Evolutionary conservation across 2,888 invertebrate species (phyloP).

Genomic region (Acronicta aceris): DNA sequence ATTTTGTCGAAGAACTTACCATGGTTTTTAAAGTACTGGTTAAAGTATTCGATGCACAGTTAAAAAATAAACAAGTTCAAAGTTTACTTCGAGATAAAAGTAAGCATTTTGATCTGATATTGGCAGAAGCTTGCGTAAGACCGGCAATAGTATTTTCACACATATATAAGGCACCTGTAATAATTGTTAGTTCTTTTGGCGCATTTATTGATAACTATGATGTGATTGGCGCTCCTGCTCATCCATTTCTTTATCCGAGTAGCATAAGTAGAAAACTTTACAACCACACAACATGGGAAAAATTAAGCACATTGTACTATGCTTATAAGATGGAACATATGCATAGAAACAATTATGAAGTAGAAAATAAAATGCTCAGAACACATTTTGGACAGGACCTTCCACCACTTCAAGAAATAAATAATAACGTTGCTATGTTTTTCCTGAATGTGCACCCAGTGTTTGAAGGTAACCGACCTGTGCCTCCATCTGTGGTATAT

Average conservation of each 20-base stretch:
- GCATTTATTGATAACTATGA: constrained; percentile 12
- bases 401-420: constrained; percentile 33
- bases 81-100: constrained; percentile 37
- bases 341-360: background rate
- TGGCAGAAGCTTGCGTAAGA: constrained; percentile 42
- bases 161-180: constrained; percentile 53
- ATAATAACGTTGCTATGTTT: constrained; percentile 61
- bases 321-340: constrained; percentile 6
- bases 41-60: constrained; percentile 44
- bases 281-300: constrained; percentile 44
- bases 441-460: constrained; percentile 66
- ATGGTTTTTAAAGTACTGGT: constrained; percentile 28
- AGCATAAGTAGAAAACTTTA: constrained; percentile 11
- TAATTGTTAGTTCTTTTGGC: constrained; percentile 47
- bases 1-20: constrained; percentile 31
- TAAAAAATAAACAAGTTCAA: constrained; percentile 36
- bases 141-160: constrained; percentile 42
- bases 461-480: constrained; percentile 65
- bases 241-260: constrained; percentile 28
- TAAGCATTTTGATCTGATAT: constrained; percentile 50
- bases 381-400: constrained; percentile 30
- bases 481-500: constrained; percentile 63
- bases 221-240: constrained; percentile 25
- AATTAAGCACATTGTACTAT: constrained; percentile 31
- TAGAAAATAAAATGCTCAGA: constrained; percentile 15